Conservation (phyloP, 2,888 invertebrate genomes). For the Phaonia tiefii region DNA sequence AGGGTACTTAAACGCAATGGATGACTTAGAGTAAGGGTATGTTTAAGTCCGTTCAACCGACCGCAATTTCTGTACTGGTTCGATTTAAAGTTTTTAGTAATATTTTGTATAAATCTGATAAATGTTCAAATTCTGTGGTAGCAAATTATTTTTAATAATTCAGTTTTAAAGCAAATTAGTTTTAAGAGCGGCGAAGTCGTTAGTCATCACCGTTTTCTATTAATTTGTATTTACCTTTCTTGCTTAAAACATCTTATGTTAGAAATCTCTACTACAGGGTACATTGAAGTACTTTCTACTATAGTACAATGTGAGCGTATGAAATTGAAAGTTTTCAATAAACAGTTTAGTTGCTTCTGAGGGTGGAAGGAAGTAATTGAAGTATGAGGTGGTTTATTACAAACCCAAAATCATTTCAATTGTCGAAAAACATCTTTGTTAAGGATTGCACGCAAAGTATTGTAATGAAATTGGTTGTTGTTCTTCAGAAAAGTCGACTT, state of each 20-base stretch:
- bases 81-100: too few relatives aligned
- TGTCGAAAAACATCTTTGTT: conserved; percentile 53
- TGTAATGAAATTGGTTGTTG: conserved; percentile 50
- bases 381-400: conserved; percentile 16
- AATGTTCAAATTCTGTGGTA: too few relatives aligned
- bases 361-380: neutral
- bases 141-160: neutral
- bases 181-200: too few relatives aligned
- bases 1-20: too few relatives aligned
- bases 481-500: neutral
- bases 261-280: neutral
- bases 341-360: neutral
- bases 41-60: too few relatives aligned
- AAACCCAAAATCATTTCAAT: conserved; percentile 3
- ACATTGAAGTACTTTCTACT: neutral
- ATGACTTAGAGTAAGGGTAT: too few relatives aligned
- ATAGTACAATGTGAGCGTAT: neutral
- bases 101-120: too few relatives aligned
- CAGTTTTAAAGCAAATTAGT: too few relatives aligned
- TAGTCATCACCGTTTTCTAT: too few relatives aligned
- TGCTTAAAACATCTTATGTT: neutral
- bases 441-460: conserved; percentile 54
- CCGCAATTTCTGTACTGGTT: too few relatives aligned
- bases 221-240: neutral
- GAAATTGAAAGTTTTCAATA: conserved; percentile 36